Conservation (phyloP, 2,797 vertebrate species). For the Amazonetta brasiliensis region DNA sequence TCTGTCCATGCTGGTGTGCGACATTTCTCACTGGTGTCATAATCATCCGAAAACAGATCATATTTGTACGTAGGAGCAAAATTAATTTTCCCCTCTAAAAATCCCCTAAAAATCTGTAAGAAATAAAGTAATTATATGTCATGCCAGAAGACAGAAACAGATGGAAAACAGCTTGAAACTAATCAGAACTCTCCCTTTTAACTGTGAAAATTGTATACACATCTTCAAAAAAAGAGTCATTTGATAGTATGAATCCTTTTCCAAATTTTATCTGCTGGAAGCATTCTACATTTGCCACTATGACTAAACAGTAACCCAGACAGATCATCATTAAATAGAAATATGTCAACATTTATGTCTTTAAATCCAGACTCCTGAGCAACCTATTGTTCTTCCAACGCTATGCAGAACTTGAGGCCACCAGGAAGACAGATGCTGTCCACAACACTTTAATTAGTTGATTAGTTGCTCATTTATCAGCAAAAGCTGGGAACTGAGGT, state of each 20-base stretch:
- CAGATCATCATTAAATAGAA: neutral
- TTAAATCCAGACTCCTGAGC: neutral
- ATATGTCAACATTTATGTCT: neutral
- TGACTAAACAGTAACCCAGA: neutral
- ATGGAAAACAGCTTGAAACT: conserved; percentile 29
- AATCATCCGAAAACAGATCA: conserved; percentile 98
- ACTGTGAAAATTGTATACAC: neutral
- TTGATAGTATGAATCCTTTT: neutral
- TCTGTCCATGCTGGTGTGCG: conserved; percentile 98
- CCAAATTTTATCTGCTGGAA: conserved; percentile 12
- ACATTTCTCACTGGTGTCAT: conserved; percentile 98
- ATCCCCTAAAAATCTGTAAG: conserved; percentile 91
- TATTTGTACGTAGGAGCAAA: conserved; percentile 99
- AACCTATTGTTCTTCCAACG: neutral
- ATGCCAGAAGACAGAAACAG: conserved; percentile 7
- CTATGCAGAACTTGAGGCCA: neutral
- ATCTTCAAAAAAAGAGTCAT: neutral
- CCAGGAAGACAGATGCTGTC: neutral
- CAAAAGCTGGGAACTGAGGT: neutral
- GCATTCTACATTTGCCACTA: neutral
- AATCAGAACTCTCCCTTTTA: neutral
- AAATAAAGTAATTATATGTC: conserved; percentile 5
- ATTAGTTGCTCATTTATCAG: neutral
- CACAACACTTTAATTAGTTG: neutral
- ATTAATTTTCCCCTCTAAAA: conserved; percentile 93